phyloP scores from a whole-genome alignment of 1,140 invertebrate genomes.

The Megathymus violae region DNA sequence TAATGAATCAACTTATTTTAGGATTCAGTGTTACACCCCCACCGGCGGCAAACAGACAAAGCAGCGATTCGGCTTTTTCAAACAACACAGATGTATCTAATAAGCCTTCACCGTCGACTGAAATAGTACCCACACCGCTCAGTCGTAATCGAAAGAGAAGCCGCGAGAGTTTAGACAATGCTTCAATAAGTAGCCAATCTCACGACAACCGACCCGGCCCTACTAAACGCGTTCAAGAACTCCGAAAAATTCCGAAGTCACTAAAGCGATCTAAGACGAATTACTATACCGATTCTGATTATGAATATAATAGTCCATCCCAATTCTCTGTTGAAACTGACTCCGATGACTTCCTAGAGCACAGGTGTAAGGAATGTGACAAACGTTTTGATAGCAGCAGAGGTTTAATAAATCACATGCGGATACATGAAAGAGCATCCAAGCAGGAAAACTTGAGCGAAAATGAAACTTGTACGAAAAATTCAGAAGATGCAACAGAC shows the following conservation, averaged over 20 bases:
- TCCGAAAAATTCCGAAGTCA: slow-evolving; percentile 53
- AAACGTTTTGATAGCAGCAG: slow-evolving; percentile 56
- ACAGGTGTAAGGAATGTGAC: slow-evolving; percentile 65
- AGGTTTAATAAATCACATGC: slow-evolving; percentile 53
- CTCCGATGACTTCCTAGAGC: slow-evolving; percentile 62
- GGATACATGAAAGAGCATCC: slow-evolving; percentile 37
- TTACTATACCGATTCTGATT: slow-evolving; percentile 63
- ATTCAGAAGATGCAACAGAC: slow-evolving; percentile 49
- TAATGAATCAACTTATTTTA: slow-evolving; percentile 38
- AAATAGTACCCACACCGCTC: slow-evolving; percentile 43
- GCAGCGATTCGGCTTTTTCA: slow-evolving; percentile 78
- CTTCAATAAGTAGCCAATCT: slow-evolving; percentile 53
- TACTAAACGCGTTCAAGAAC: slow-evolving; percentile 63
- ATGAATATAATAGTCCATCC: slow-evolving; percentile 60
- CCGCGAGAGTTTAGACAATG: slow-evolving; percentile 58
- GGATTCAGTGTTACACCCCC: slow-evolving; percentile 62
- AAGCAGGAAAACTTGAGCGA: slow-evolving; percentile 24
- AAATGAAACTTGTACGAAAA: slow-evolving; percentile 30
- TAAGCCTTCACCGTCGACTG: slow-evolving; percentile 50
- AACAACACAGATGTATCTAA: slow-evolving; percentile 70
- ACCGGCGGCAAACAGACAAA: slow-evolving; percentile 65
- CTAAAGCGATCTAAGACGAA: slow-evolving; percentile 49
- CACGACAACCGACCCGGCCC: slow-evolving; percentile 49
- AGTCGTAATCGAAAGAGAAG: slow-evolving; percentile 56
- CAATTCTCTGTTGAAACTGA: slow-evolving; percentile 64